Base-by-base conservation (phyloP, 1,140 invertebrate species). In the Drosophila ananassae region DNA sequence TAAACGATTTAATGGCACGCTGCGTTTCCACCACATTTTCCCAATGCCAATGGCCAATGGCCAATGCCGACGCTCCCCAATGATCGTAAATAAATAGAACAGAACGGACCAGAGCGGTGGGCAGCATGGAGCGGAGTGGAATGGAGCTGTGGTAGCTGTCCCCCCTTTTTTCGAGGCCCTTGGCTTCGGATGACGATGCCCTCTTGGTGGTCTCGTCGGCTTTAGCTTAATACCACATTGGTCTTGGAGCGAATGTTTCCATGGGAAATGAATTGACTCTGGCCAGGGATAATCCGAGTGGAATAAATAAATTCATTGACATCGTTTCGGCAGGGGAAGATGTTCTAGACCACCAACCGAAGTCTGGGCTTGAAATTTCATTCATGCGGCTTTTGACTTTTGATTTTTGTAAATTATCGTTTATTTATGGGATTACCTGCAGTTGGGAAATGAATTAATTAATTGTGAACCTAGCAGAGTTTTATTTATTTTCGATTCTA, bases 1-100 rank as follows among this genome's bases (percentile, higher is more conserved):
- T 89, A 89, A 83, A 89, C 84, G 83, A 89, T 85, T 85, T 85
- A 85, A 85, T 85, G 79, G 74, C 71, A 85, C 78, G 69, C 82
- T 85, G 82, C 66, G 77, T 66, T 50, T 41, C 46, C 63, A 68
- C 68, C 47, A 55, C 47, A 54, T 51, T 59, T 67, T 47, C 13
- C 24, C 34, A 37, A 37, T 37, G 34, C 34, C 34, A 37, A 37
- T 37, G 34, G 34, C 30, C 30, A 32, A 32, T 32, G 30, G 9
- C 55, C 39, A 67, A 73, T 48, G 74, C 54, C 63, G 68, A 41
- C 30, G 47, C 48, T 50, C 48, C 51, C 66, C 74, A 58, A 77
- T 58, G 83, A 68, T 89, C 79, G 76, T 87, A 87, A 89, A 87
- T 89, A 89, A 89, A 83, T 84, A 89, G 71, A 68, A 52, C 69